Evolutionary conservation across 2,888 invertebrate genomes (phyloP), one percentile per base, ranked within the genome.

Genomic region (Dolomedes plantarius): DNA sequence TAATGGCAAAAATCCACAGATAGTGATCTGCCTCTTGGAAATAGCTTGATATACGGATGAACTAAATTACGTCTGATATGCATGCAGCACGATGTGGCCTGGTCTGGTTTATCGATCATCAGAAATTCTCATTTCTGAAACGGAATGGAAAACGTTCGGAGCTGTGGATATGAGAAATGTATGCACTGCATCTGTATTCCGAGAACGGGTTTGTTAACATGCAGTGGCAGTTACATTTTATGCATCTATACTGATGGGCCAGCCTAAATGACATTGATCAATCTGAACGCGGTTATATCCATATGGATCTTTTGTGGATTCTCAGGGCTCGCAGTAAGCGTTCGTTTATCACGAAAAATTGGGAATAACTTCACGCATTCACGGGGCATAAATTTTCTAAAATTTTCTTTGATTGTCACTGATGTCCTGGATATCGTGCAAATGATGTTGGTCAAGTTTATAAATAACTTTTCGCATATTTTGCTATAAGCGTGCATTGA

Each of bases 71-170:
- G 23, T 11, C 16, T 56, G 23, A 56, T 56, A 56, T 56, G 56
- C 56, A 56, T 56, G 56, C 56, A 23, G 19, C 56, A 56, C 56
- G 56, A 56, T 56, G 56, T 56, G 56, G 56, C 56, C 56, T 23
- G 56, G 56, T 56, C 56, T 56, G 56, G 56, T 56, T 56, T 56
- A 56, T 56, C 56, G 56, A 56, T 56, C 56, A 56, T 56, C 56
- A 56, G 56, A 56, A 56, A 56, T 56, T 56, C 56, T 56, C 56
- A 56, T 56, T 56, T 56, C 56, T 56, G 23, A 23, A 56, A 11
- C 56, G 56, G 56, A 56, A 56, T 56, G 56, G 56, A 56, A 56
- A 56, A 56, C 56, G 56, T 56, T 56, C 23, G 23, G 56, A 56
- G 23, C 11, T 23, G 56, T 23, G 19, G 56, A 56, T 56, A 56